Evolutionary conservation across 2,113 vertebrate species (phyloP).

Genomic region (Myotis davidii): DNA sequence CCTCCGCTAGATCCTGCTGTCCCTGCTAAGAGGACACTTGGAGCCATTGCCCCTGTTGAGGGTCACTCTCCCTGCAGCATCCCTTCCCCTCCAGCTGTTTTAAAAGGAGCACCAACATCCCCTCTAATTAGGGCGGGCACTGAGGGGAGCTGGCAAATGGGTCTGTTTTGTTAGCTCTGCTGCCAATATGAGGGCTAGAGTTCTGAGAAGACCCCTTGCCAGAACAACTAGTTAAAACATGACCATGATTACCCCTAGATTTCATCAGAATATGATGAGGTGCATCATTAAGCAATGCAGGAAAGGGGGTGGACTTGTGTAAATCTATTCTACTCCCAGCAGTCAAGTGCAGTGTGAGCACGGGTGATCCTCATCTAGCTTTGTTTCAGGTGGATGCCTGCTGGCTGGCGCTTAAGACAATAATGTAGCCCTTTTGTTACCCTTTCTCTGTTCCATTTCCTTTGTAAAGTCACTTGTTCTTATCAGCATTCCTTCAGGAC

Average conservation of each 20-base stretch:
- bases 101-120: background rate
- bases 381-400: background rate
- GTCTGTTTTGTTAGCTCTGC: conserved; percentile 57
- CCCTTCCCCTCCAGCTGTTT: background rate
- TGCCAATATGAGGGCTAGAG: conserved; percentile 59
- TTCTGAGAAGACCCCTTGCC: conserved; percentile 75
- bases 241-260: conserved; percentile 46
- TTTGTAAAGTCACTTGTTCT: conserved; percentile 19
- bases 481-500: background rate
- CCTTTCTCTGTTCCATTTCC: background rate
- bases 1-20: background rate
- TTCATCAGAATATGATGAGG: conserved; percentile 67
- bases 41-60: background rate
- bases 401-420: background rate
- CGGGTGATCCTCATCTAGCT: background rate
- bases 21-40: background rate
- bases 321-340: background rate
- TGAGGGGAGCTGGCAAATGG: conserved; percentile 68
- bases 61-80: background rate
- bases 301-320: background rate
- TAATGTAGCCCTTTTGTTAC: background rate
- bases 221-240: conserved; percentile 74
- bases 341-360: background rate
- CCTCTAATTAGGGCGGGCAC: conserved; percentile 45
- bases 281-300: conserved; percentile 27